A percentile compares a stretch with the other conserved stretches of the same genome.
phyloP scores from a whole-genome alignment of 2,797 vertebrate species.

The Gouania willdenowi region DNA sequence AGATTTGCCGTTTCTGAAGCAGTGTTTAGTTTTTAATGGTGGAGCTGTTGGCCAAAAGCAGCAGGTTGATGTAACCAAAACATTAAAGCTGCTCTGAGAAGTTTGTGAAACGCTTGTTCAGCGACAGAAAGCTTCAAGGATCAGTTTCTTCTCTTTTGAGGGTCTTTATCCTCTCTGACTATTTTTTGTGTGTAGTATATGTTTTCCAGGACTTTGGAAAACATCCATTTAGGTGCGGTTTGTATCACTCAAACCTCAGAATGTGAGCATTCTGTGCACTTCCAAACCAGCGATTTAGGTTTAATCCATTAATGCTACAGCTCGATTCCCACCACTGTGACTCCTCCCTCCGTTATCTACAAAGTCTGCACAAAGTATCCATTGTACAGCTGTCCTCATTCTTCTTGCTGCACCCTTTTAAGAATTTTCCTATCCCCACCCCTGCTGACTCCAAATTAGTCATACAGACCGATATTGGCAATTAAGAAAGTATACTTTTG shows the following conservation, averaged over 20 bases:
- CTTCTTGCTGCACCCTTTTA: constrained; percentile 50
- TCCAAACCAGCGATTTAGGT: constrained; percentile 35
- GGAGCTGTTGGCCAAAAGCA: neutral
- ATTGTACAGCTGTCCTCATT: constrained; percentile 69
- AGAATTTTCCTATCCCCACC: constrained; percentile 38
- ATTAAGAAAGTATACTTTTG: constrained; percentile 15
- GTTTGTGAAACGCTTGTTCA: neutral
- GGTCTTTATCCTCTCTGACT: no score
- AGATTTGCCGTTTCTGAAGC: no score
- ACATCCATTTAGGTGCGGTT: constrained; percentile 11
- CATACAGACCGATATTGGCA: constrained; percentile 3
- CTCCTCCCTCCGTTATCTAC: constrained; percentile 33
- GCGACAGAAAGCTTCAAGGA: no score
- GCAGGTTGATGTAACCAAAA: neutral
- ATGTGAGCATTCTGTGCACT: constrained; percentile 27
- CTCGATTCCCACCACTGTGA: constrained; percentile 28
- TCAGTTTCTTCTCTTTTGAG: no score
- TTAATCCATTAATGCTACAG: constrained; percentile 49
- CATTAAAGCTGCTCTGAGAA: no score
- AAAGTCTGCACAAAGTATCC: constrained; percentile 64
- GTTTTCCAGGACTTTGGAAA: neutral
- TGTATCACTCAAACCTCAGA: constrained; percentile 10
- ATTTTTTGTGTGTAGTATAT: no score
- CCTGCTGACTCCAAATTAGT: constrained; percentile 8
- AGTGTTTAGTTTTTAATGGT: no score